Percentiles rank a stretch among this genome's conserved stretches.
Conservation (phyloP, 35 echinoderm and acorn worm species). For the Nesometra sesokonis region DNA sequence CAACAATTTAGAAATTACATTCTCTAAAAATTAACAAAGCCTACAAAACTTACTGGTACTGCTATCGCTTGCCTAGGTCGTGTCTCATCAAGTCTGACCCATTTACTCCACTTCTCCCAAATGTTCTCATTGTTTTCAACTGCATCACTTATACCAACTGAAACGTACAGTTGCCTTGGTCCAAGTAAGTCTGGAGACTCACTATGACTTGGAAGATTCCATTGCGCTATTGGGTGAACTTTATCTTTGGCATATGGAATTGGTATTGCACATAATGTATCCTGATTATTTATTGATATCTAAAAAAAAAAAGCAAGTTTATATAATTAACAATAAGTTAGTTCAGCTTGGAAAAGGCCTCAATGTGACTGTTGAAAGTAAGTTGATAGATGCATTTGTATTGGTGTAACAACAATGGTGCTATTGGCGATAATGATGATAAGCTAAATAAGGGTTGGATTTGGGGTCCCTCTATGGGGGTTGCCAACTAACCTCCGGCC, state of each 20-base stretch:
- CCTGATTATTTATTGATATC: background rate
- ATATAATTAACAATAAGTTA: background rate
- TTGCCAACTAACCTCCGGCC: no score
- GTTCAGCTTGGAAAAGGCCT: no score
- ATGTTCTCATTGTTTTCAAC: background rate
- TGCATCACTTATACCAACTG: constrained; percentile 27
- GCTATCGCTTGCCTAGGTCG: constrained; percentile 39
- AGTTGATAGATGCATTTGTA: no score
- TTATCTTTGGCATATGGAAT: background rate
- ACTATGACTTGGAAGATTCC: background rate
- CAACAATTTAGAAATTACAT: no score
- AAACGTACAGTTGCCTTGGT: constrained; percentile 13
- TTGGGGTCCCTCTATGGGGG: no score
- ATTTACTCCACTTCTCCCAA: constrained; percentile 49
- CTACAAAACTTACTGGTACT: constrained; percentile 38
- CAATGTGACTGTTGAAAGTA: no score
- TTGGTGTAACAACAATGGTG: no score
- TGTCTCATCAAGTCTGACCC: constrained; percentile 34
- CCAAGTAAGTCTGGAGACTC: background rate
- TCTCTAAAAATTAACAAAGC: no score
- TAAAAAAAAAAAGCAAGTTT: background rate
- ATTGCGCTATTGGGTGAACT: background rate
- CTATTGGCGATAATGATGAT: no score
- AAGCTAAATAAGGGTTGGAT: no score
- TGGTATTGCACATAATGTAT: background rate